Evolutionary conservation across 2,888 invertebrate species (phyloP).

Genomic region (Drosophila nigricruria): DNA sequence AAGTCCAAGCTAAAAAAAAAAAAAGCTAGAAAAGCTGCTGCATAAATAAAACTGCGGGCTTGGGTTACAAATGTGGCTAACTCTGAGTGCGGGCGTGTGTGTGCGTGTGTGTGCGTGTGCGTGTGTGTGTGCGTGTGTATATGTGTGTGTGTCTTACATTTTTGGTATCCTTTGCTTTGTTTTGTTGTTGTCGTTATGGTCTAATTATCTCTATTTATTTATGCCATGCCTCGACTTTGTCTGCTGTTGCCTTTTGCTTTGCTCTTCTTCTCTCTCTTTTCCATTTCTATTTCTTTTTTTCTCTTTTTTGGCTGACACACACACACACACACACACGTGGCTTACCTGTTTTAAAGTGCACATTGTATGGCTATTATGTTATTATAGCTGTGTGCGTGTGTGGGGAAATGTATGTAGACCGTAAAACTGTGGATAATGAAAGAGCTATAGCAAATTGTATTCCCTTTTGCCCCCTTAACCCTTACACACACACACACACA

Average conservation of each 20-base stretch:
- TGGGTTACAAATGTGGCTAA: constrained; percentile 45
- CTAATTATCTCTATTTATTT: constrained; percentile 81
- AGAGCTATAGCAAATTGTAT: constrained; percentile 23
- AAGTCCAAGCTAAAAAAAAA: constrained; percentile 6
- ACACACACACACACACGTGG: constrained; percentile 17
- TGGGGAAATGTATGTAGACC: constrained; percentile 76
- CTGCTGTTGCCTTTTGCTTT: constrained; percentile 27
- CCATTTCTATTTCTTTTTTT: neutral
- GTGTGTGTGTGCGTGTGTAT: neutral
- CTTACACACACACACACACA: neutral
- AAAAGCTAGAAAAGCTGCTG: neutral
- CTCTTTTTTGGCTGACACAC: constrained; percentile 37
- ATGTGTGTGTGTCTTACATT: constrained; percentile 28
- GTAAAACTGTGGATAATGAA: constrained; percentile 77
- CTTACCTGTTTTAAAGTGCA: constrained; percentile 70
- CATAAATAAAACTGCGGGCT: constrained; percentile 32
- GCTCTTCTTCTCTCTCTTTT: constrained; percentile 4
- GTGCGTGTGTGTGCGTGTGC: constrained; percentile 3
- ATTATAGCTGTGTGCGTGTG: constrained; percentile 55
- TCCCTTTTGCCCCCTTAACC: neutral
- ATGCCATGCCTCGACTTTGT: constrained; percentile 63
- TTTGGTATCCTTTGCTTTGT: constrained; percentile 42
- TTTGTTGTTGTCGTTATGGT: constrained; percentile 74
- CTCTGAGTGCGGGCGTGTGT: neutral
- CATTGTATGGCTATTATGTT: constrained; percentile 72